A percentile compares a stretch with the other conserved stretches of the same genome.
These are phyloP conservation scores for human DNA, from an alignment of 2,113 vertebrate genomes.

Conservation along the genomic window DNA sequence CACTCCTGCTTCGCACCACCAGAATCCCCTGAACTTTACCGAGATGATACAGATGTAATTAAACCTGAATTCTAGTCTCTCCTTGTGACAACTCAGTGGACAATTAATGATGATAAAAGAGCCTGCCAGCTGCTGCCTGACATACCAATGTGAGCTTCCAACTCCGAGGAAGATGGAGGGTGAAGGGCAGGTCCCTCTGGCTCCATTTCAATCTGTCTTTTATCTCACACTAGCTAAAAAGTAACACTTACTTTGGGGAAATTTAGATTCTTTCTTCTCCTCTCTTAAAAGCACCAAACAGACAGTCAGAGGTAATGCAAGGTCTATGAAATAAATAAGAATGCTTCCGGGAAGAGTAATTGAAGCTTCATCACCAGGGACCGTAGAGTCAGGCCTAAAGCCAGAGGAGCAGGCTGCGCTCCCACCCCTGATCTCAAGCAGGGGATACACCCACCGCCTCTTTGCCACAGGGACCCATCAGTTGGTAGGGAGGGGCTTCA, in stretches of 20 bases:
- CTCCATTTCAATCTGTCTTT: slow-evolving; percentile 74
- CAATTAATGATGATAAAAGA: slow-evolving; percentile 81
- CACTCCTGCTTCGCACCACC: background rate
- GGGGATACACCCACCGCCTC: background rate
- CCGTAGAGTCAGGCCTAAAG: background rate
- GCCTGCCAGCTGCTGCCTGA: slow-evolving; percentile 73
- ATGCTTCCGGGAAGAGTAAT: slow-evolving; percentile 38
- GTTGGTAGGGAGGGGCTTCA: background rate
- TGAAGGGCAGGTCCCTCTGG: slow-evolving; percentile 72
- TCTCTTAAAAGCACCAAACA: slow-evolving; percentile 44
- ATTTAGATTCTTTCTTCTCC: slow-evolving; percentile 68
- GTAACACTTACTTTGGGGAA: slow-evolving; percentile 64
- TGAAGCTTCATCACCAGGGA: slow-evolving; percentile 7
- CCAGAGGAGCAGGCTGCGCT: background rate
- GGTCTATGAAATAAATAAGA: slow-evolving; percentile 62
- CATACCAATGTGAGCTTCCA: slow-evolving; percentile 58
- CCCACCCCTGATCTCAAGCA: background rate
- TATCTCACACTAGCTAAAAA: slow-evolving; percentile 68
- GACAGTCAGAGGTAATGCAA: slow-evolving; percentile 35
- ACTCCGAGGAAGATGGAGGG: slow-evolving; percentile 52
- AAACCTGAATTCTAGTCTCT: slow-evolving; percentile 71
- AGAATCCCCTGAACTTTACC: slow-evolving; percentile 58
- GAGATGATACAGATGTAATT: slow-evolving; percentile 74
- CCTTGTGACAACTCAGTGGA: slow-evolving; percentile 72
- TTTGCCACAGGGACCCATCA: background rate